A percentile compares a stretch with the other conserved stretches of the same genome.
Evolutionary conservation across 2,797 vertebrate genomes (phyloP).

Genomic region (Pipistrellus kuhlii): DNA sequence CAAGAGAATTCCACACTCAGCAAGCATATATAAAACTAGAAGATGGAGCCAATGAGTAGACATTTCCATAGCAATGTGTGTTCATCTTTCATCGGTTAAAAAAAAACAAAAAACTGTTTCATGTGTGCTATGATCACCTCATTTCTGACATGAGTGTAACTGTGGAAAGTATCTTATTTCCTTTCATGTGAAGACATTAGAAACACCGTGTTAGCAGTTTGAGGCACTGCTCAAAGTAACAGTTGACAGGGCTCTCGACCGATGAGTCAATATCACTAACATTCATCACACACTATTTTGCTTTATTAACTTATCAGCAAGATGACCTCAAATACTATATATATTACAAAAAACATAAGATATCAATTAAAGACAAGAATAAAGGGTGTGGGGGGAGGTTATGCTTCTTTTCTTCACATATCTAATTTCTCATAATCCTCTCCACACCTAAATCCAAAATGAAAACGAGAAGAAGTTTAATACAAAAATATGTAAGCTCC

Average conservation of each 20-base stretch:
- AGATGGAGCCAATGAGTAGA: not conserved
- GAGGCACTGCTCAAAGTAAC: not conserved
- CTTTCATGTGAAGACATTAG: slow-evolving; percentile 41
- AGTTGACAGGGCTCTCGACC: not conserved
- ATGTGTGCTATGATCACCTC: not conserved
- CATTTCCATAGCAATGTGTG: not conserved
- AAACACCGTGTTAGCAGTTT: not conserved
- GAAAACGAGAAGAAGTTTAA: not conserved
- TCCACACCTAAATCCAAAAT: slow-evolving; percentile 3
- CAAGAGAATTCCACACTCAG: not conserved
- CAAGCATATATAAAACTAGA: not conserved
- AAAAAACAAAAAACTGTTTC: not conserved
- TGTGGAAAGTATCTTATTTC: not conserved
- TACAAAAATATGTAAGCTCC: not conserved
- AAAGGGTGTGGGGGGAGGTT: not conserved
- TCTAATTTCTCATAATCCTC: not conserved
- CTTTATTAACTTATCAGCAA: slow-evolving; percentile 50
- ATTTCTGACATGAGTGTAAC: not conserved
- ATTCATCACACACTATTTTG: not conserved
- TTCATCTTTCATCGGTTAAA: not conserved
- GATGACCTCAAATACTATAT: not conserved
- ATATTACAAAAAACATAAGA: not conserved
- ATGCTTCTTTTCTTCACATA: not conserved
- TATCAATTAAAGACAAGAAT: slow-evolving; percentile 16
- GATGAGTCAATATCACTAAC: not conserved